Percentiles rank a stretch among this genome's conserved stretches.
Evolutionary conservation across 2,797 vertebrate genomes (phyloP).

Genomic region (Miichthys miiuy): DNA sequence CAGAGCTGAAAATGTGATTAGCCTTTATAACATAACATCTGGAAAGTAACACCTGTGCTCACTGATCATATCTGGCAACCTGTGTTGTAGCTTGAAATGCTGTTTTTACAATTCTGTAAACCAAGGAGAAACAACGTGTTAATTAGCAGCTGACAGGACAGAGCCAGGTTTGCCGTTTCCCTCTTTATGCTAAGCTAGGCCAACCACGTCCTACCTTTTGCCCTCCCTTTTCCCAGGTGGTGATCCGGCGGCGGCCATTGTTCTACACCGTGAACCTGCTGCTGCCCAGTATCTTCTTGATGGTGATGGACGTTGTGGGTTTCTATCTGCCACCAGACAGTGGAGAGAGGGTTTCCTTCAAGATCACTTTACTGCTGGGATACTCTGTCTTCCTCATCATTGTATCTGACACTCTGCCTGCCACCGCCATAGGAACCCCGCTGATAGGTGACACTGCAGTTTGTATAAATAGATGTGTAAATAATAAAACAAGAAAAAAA

Average conservation of each 20-base stretch:
- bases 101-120: neutral
- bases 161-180: neutral
- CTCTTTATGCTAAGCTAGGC: neutral
- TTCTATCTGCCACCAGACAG: slow-evolving; percentile 98
- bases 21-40: neutral
- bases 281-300: slow-evolving; percentile 96
- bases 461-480: neutral
- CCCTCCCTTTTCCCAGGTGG: slow-evolving; percentile 84
- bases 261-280: slow-evolving; percentile 96
- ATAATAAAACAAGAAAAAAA: neutral
- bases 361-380: slow-evolving; percentile 97
- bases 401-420: slow-evolving; percentile 94
- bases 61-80: neutral
- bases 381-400: slow-evolving; percentile 99
- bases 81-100: neutral
- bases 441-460: slow-evolving; percentile 88
- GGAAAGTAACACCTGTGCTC: neutral
- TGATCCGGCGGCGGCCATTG: slow-evolving; percentile 94
- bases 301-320: slow-evolving; percentile 97
- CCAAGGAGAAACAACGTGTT: neutral
- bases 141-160: neutral
- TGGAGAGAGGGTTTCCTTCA: slow-evolving; percentile 97
- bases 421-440: slow-evolving; percentile 94
- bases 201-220: neutral
- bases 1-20: too few relatives aligned